Percentiles rank a stretch among this genome's conserved stretches.
These are phyloP conservation scores for Melipona bicolor DNA, from an alignment of 2,888 invertebrate species.

Conservation along the genomic window DNA sequence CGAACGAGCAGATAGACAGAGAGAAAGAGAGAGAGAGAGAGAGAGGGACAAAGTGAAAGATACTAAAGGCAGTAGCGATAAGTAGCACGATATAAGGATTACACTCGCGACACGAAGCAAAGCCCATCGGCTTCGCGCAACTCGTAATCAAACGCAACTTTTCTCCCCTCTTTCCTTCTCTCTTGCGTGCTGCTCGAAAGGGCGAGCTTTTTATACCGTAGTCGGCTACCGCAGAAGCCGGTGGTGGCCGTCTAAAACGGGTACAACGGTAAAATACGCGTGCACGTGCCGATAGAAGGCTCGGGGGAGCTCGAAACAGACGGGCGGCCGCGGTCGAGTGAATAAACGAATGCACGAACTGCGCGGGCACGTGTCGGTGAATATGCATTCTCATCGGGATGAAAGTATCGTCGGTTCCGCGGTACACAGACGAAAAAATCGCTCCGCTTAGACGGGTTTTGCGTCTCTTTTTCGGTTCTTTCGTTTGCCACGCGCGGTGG, in stretches of 20 bases:
- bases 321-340: conserved; percentile 26
- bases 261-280: conserved; percentile 23
- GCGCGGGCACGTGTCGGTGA: not conserved
- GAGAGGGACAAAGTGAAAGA: not conserved
- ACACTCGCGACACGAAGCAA: conserved; percentile 5
- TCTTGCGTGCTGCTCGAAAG: not conserved
- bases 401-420: conserved; percentile 18
- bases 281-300: not conserved
- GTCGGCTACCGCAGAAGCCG: not conserved
- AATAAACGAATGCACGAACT: conserved; percentile 15
- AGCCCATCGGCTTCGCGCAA: conserved; percentile 23
- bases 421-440: conserved; percentile 29
- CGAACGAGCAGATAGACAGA: too few species aligned
- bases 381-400: conserved; percentile 4
- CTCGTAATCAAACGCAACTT: conserved; percentile 51
- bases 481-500: too few species aligned
- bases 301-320: conserved; percentile 28
- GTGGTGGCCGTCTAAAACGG: not conserved
- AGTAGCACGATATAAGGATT: conserved; percentile 19
- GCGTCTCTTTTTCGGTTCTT: too few species aligned
- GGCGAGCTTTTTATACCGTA: conserved; percentile 27
- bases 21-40: not conserved
- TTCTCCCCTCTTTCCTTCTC: not conserved
- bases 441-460: conserved; percentile 10
- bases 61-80: conserved; percentile 2